A percentile compares a stretch with the other conserved stretches of the same genome.
Conservation (phyloP, 2,888 invertebrate species). For the Apodemia mormo region DNA sequence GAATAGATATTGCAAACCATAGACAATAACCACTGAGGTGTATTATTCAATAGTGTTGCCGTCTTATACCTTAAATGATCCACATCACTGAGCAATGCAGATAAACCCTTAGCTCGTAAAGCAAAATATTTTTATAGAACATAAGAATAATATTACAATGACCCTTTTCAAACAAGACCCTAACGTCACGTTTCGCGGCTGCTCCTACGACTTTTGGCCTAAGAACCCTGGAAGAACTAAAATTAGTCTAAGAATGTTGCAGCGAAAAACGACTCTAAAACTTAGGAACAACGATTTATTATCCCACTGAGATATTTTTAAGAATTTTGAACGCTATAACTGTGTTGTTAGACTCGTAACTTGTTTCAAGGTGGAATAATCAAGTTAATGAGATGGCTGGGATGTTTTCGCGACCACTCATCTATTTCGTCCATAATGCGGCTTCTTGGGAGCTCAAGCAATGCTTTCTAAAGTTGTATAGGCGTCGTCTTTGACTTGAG, state of each 20-base stretch:
- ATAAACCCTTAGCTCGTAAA: constrained; percentile 28
- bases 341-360: constrained; percentile 26
- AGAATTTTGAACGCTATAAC: constrained; percentile 32
- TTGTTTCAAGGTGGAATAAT: constrained; percentile 50
- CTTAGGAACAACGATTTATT: constrained; percentile 20
- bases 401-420: constrained; percentile 44
- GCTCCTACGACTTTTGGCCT: constrained; percentile 42
- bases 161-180: constrained; percentile 35
- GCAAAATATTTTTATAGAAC: constrained; percentile 30
- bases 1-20: not conserved
- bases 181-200: constrained; percentile 41
- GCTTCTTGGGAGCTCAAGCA: constrained; percentile 25
- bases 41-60: constrained; percentile 21
- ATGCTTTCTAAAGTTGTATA: constrained; percentile 25
- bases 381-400: constrained; percentile 57
- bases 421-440: constrained; percentile 45
- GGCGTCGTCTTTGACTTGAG: constrained; percentile 11
- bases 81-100: constrained; percentile 20
- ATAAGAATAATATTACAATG: constrained; percentile 37
- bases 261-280: constrained; percentile 34
- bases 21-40: constrained; percentile 20
- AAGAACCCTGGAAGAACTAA: constrained; percentile 46
- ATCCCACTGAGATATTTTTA: constrained; percentile 24
- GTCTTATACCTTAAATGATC: constrained; percentile 21
- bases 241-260: constrained; percentile 32